These are phyloP conservation scores for Drosophila prostipennis DNA, from an alignment of 2,888 invertebrate species.

Conservation along the genomic window DNA sequence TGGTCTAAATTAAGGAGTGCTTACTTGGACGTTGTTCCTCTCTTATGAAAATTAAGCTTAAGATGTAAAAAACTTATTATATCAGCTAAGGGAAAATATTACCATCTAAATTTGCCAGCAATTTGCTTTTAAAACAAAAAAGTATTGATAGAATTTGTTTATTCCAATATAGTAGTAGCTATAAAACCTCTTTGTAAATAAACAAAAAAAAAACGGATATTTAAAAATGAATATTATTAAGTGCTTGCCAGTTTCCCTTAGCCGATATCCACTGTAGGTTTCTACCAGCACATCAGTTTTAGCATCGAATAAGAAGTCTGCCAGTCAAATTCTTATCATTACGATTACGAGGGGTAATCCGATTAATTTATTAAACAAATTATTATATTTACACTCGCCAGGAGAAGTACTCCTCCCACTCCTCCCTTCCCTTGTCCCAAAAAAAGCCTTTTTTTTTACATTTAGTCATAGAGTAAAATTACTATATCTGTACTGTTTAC, in stretches of 20 bases:
- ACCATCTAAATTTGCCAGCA: not conserved
- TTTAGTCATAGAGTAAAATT: conserved; percentile 29
- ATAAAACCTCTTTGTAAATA: not conserved
- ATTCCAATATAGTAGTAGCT: not conserved
- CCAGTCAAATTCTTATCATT: conserved; percentile 23
- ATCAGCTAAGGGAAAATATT: conserved; percentile 2
- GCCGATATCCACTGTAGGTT: conserved; percentile 3
- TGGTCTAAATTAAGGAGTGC: not conserved
- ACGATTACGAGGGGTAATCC: conserved; percentile 3
- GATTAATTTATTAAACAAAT: conserved; percentile 35
- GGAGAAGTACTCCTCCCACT: too few species aligned
- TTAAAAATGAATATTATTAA: not conserved
- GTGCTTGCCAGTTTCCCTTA: conserved; percentile 2
- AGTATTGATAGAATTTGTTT: not conserved
- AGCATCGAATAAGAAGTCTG: conserved; percentile 44
- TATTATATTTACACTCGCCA: not conserved
- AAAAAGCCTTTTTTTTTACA: conserved; percentile 14
- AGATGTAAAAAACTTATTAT: not conserved
- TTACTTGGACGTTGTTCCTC: not conserved
- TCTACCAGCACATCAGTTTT: conserved; percentile 24
- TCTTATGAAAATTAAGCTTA: not conserved
- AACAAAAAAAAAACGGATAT: not conserved
- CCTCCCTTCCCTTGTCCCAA: not conserved
- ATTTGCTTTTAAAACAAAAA: not conserved
- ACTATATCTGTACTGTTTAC: conserved; percentile 12